phyloP scores from a whole-genome alignment of 1,140 invertebrate genomes.

The Oncopodura yosiiana region DNA sequence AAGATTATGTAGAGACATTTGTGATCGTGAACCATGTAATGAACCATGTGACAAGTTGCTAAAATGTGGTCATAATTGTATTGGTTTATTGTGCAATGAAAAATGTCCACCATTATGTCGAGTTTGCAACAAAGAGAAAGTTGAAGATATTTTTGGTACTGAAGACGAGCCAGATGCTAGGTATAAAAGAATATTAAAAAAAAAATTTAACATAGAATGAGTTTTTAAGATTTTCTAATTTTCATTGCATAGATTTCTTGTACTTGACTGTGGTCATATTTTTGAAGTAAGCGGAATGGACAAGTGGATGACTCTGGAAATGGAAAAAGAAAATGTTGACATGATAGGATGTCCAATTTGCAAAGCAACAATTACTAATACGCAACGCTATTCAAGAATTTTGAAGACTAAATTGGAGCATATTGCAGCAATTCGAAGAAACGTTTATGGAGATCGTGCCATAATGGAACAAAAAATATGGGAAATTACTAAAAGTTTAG shows the following conservation, averaged over 20 bases:
- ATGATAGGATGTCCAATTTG: slow-evolving; percentile 45
- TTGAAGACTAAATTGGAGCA: slow-evolving; percentile 36
- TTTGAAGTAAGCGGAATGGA: slow-evolving; percentile 50
- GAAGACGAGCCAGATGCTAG: slow-evolving; percentile 47
- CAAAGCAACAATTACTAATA: slow-evolving; percentile 42
- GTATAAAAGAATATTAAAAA: slow-evolving; percentile 36
- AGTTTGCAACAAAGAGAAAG: slow-evolving; percentile 37
- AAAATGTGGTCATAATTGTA: slow-evolving; percentile 46
- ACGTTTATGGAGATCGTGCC: slow-evolving; percentile 3
- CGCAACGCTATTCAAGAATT: slow-evolving; percentile 41
- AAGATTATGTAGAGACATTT: slow-evolving; percentile 46
- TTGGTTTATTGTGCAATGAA: slow-evolving; percentile 16
- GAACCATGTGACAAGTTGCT: slow-evolving; percentile 45
- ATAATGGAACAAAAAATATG: too few species aligned
- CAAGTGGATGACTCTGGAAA: slow-evolving; percentile 41
- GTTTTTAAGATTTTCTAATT: not conserved
- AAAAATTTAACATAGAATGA: not conserved
- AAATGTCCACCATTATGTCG: slow-evolving; percentile 8
- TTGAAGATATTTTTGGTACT: slow-evolving; percentile 46
- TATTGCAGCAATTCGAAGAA: not conserved
- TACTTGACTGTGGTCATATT: slow-evolving; percentile 50
- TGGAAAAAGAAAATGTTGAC: slow-evolving; percentile 36
- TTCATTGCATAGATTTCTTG: not conserved
- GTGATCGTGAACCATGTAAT: slow-evolving; percentile 45
- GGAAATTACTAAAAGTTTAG: too few species aligned